Base-by-base conservation (phyloP, 2,113 vertebrate species). In the Pavo muticus region DNA sequence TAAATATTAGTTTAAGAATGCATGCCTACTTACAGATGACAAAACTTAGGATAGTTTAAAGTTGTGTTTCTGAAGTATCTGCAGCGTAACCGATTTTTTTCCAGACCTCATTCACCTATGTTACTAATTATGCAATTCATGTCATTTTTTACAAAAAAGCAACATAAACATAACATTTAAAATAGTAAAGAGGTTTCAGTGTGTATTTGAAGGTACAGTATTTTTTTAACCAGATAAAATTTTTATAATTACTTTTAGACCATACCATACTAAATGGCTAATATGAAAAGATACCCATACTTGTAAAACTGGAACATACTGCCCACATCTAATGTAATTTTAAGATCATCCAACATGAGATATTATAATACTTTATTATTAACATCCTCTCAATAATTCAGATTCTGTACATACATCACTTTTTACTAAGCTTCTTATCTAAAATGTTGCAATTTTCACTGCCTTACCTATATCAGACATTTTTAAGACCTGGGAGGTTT, bases 41-140 rank as follows among this genome's bases (percentile, higher is more conserved):
- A 75, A 40, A n/a, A 40, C 13, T 56, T 39, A 13, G 0, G 4
- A 27, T 0, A 63, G 35, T 0, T 24, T 37, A 15, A 77, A 48
- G 6, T 63, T 88, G 19, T 17, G 12, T 59, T 82, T 67, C 42
- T 60, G 61, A 50, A 2, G 5, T 10, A 30, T 48, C 10, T 69
- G 40, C 56, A 88, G 16, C 1, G 0, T 10, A 80, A 67, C 5
- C 1, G 6, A 63, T 50, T 47, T 74, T 83, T 83, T 6, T 67
- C 14, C 60, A 32, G 64, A 30, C 45, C 45, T 74, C 30, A 30
- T 4, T 57, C 15, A 80, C 24, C 29, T 64, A 32, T 86, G 11
- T 30, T 37, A 52, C 15, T 63, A 40, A 27, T 61, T 59, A 68
- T 19, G 19, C 29, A 80, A 67, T 21, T 44, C 21, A 65, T 5